Base-by-base conservation (phyloP, 2,113 vertebrate species). In the Delphinus delphis region DNA sequence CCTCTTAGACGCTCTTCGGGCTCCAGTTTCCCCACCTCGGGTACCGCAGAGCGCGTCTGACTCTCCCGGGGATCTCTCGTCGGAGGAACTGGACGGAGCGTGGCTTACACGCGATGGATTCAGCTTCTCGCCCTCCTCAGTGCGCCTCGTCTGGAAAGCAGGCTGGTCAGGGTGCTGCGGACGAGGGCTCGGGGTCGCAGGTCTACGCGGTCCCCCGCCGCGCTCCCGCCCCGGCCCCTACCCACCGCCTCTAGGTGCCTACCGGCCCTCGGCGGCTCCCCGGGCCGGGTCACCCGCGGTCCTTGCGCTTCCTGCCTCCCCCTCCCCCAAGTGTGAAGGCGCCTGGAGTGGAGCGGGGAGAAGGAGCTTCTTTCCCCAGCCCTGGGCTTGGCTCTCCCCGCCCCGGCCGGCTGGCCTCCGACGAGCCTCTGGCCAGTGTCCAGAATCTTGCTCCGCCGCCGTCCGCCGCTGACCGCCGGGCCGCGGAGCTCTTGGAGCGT, bases 291-390 rank as follows among this genome's bases (percentile, higher is more conserved):
- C 71, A 20, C 36, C 23, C 38, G n/a, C 31, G 6, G 73, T 70
- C 88, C 55, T 15, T 12, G 87, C 76, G 91, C 95, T 97, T 97
- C 98, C 96, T 97, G 95, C 81, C 82, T 79, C 76, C 53, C 67
- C 88, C 68, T 73, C 67, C 79, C 71, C 92, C n/a, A 77, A 82
- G 91, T 50, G 90, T 62, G 86, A 77, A 74, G 84, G 63, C 84
- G 21, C 70, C 5, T n/a, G 33, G 85, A 77, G 47, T 18, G 20
- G 63, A 79, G 38, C 77, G 17, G 25, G 80, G 71, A 80, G 88
- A 84, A 2, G 70, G 71, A 86, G 96, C 94, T 85, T 94, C 96
- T 92, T 92, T 81, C 74, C 84, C 15, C 38, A 6, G 83, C 76
- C 31, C 58, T 25, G 65, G 58, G 77, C 71, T 74, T 58, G 55